Evolutionary conservation across 2,797 vertebrate genomes (phyloP).

Genomic region (Enteromius thamalakanensis): DNA sequence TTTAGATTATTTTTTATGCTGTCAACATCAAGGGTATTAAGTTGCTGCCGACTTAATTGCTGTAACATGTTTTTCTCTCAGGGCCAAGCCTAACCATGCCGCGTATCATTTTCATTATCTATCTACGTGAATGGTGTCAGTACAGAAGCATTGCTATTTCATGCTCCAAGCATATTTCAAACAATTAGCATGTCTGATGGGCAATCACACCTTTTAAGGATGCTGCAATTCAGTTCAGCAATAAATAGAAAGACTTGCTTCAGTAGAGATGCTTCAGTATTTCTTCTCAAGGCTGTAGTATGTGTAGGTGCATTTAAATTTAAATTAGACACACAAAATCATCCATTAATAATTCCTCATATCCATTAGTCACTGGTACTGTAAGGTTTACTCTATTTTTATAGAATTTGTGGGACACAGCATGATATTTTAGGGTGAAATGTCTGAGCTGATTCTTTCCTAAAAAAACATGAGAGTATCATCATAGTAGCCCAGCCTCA

Average conservation of each 20-base stretch:
- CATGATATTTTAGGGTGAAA: not conserved
- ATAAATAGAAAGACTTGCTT: constrained; percentile 32
- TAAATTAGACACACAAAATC: not conserved
- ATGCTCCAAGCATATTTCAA: constrained; percentile 62
- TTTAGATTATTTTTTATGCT: constrained; percentile 31
- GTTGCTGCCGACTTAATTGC: constrained; percentile 64
- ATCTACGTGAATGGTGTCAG: constrained; percentile 66
- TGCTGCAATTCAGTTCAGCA: constrained; percentile 35
- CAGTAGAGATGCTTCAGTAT: not conserved
- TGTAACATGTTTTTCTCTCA: constrained; percentile 54
- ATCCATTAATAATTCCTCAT: not conserved
- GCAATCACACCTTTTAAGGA: constrained; percentile 50
- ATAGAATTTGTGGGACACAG: no score
- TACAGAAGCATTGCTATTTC: constrained; percentile 68
- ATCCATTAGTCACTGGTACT: not conserved
- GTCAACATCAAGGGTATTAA: constrained; percentile 62
- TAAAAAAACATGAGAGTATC: not conserved
- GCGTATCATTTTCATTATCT: constrained; percentile 60
- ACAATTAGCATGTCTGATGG: constrained; percentile 65
- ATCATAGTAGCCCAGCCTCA: not conserved
- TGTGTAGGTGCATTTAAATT: not conserved
- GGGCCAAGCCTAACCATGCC: constrained; percentile 58
- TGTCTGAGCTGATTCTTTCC: not conserved
- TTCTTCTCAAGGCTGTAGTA: not conserved
- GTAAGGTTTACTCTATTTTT: not conserved